Conservation (phyloP, 2,888 invertebrate genomes). For the Tipula confusa region DNA sequence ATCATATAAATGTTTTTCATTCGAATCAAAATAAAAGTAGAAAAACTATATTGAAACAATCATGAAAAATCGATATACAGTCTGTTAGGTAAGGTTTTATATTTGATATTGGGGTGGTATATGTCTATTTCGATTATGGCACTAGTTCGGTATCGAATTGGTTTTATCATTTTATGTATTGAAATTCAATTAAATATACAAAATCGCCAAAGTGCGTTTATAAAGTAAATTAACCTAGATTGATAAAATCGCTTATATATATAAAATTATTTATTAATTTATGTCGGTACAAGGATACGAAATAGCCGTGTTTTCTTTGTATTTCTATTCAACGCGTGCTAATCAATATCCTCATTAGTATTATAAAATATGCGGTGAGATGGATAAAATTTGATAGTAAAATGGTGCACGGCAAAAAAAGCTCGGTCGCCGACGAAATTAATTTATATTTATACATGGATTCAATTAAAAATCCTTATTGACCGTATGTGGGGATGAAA, state of each 20-base stretch:
- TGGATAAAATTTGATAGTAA: too few relatives aligned
- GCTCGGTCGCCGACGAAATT: neutral
- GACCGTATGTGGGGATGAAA: too few relatives aligned
- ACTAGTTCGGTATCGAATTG: neutral
- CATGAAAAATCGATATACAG: neutral
- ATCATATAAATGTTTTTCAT: neutral
- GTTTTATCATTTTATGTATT: neutral
- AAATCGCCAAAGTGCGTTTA: conserved; percentile 7
- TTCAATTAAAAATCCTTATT: neutral
- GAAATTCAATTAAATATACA: neutral
- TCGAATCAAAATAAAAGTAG: neutral
- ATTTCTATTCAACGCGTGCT: neutral
- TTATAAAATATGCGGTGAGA: too few relatives aligned
- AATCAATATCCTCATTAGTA: too few relatives aligned
- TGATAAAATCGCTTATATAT: neutral
- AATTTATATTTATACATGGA: neutral
- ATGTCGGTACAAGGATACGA: neutral
- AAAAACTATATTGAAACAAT: neutral
- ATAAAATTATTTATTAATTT: too few relatives aligned
- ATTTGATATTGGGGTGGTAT: too few relatives aligned
- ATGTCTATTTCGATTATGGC: too few relatives aligned
- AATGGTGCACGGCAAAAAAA: neutral
- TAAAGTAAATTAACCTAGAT: neutral
- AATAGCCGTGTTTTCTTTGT: too few relatives aligned
- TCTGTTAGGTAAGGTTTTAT: neutral